These are phyloP conservation scores for Pelobates cultripes DNA, from an alignment of 2,797 vertebrate species.

Conservation along the genomic window DNA sequence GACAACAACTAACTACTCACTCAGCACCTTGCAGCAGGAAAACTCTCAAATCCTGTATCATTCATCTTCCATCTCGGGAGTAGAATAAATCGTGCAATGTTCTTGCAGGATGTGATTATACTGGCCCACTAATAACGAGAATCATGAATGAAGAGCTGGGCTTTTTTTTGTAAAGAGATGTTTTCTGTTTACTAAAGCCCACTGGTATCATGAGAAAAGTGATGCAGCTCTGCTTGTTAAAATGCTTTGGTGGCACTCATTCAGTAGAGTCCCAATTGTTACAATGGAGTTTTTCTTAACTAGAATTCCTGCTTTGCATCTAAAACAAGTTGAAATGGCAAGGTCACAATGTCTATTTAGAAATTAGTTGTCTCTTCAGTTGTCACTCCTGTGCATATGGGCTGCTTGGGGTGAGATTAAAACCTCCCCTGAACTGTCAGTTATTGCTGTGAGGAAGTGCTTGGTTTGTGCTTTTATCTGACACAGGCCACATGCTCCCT, in stretches of 20 bases:
- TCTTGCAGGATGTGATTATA: too few relatives aligned
- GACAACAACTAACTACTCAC: conserved; percentile 35
- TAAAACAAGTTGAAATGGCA: too few relatives aligned
- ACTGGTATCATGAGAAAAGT: neutral
- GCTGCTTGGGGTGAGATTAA: too few relatives aligned
- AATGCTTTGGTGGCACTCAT: conserved; percentile 5
- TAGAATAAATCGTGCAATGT: conserved; percentile 28
- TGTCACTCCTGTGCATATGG: too few relatives aligned
- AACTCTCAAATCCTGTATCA: conserved; percentile 32
- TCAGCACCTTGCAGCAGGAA: conserved; percentile 22
- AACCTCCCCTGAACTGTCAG: too few relatives aligned
- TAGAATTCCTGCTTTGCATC: too few relatives aligned
- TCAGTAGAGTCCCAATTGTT: neutral
- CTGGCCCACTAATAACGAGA: too few relatives aligned
- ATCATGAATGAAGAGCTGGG: conserved; percentile 32
- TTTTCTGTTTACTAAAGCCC: conserved; percentile 42
- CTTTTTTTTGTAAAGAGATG: conserved; percentile 31
- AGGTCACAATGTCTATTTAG: too few relatives aligned
- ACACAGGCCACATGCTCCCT: too few relatives aligned
- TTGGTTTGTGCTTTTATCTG: too few relatives aligned
- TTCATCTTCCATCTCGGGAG: conserved; percentile 35
- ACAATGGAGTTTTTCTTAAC: neutral
- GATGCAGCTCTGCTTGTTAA: neutral
- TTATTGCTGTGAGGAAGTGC: too few relatives aligned
- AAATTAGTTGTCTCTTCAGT: too few relatives aligned